Percentiles rank a stretch among this genome's conserved stretches.
Evolutionary conservation across 2,797 vertebrate species (phyloP).

Genomic region (Coranthus polyacanthus): DNA sequence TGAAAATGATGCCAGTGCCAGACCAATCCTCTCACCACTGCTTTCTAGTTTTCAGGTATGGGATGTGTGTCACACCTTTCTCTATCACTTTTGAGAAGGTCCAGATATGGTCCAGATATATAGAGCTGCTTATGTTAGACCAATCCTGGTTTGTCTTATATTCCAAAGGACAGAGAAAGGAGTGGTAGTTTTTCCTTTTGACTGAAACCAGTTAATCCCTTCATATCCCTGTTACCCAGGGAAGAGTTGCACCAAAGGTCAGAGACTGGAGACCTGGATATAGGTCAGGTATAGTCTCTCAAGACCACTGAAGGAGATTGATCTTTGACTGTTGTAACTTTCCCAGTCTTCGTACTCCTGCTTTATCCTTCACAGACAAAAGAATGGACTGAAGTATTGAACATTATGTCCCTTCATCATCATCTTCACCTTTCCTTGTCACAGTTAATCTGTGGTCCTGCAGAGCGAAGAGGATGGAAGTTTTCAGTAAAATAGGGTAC

Average conservation of each 20-base stretch:
- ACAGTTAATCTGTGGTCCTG: conserved; percentile 25
- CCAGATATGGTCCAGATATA: neutral
- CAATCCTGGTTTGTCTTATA: neutral
- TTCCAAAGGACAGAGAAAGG: neutral
- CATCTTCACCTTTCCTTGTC: neutral
- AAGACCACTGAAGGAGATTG: neutral
- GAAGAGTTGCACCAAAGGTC: conserved; percentile 5
- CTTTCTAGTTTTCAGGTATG: conserved; percentile 14
- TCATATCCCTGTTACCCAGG: neutral
- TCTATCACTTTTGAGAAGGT: neutral
- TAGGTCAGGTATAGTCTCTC: neutral
- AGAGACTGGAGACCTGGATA: neutral
- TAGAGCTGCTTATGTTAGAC: neutral
- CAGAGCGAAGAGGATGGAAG: neutral
- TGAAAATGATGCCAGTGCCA: conserved; percentile 34
- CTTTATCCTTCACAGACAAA: conserved; percentile 3
- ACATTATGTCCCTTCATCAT: conserved; percentile 1
- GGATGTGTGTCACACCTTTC: neutral
- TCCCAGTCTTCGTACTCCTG: neutral
- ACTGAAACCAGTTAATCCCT: neutral
- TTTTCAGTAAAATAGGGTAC: conserved; percentile 6
- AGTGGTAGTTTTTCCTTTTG: neutral
- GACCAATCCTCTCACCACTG: conserved; percentile 31
- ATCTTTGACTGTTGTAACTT: conserved; percentile 4
- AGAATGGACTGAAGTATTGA: conserved; percentile 4